Conservation (phyloP, 2,888 invertebrate species). For the Hirtodrosophila confusa region DNA sequence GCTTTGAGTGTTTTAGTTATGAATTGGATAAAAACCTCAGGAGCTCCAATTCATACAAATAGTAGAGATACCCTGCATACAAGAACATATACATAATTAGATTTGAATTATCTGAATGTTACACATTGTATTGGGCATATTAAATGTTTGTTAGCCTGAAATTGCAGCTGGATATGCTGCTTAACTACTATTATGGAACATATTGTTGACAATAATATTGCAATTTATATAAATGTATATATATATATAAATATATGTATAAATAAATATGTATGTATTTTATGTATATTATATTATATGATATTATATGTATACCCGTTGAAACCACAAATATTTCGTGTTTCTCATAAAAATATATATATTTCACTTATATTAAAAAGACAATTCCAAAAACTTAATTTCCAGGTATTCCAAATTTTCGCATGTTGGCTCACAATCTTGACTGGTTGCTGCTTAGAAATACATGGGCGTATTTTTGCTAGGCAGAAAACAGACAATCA, state of each 20-base stretch:
- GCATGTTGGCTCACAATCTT: slow-evolving; percentile 1
- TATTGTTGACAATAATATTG: slow-evolving; percentile 80
- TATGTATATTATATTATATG: slow-evolving; percentile 47
- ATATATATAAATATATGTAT: slow-evolving; percentile 25
- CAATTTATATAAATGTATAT: slow-evolving; percentile 53
- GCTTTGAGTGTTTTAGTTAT: slow-evolving; percentile 64
- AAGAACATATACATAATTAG: slow-evolving; percentile 16
- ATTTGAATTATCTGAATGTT: slow-evolving; percentile 62
- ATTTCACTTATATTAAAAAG: slow-evolving; percentile 28
- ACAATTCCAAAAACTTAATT: slow-evolving; percentile 1
- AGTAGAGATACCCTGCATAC: slow-evolving; percentile 11
- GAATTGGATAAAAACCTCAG: neutral
- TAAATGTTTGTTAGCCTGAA: slow-evolving; percentile 48
- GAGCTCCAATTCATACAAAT: no score
- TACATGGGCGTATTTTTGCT: neutral
- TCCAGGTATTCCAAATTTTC: neutral
- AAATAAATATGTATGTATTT: slow-evolving; percentile 49
- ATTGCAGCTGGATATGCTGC: slow-evolving; percentile 56
- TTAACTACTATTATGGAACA: slow-evolving; percentile 62
- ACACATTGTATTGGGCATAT: slow-evolving; percentile 55
- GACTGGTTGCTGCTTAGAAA: slow-evolving; percentile 7
- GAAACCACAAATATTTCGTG: slow-evolving; percentile 40
- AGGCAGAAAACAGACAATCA: slow-evolving; percentile 4
- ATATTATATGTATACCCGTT: slow-evolving; percentile 40
- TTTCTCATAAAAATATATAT: slow-evolving; percentile 38